Evolutionary conservation across 2,888 invertebrate genomes (phyloP).

Genomic region (Hipparchia sbordonii): DNA sequence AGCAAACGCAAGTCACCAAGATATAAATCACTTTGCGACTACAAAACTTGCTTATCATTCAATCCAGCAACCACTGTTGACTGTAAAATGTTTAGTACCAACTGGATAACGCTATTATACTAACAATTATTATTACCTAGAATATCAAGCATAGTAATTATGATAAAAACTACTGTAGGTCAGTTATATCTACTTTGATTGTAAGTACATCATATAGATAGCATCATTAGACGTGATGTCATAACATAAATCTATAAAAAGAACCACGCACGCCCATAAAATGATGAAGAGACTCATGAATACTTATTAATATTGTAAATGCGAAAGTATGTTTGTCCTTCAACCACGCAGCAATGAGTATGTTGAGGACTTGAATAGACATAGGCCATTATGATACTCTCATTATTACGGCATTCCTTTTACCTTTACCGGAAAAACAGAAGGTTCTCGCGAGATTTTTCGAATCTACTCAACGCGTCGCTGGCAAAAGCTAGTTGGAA

Average conservation of each 20-base stretch:
- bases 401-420: too few species aligned
- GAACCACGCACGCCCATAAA: background rate
- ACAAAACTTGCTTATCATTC: constrained; percentile 6
- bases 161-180: constrained; percentile 4
- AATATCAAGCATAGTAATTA: too few species aligned
- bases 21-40: constrained; percentile 3
- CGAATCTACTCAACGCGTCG: too few species aligned
- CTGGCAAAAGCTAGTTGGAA: too few species aligned
- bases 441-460: too few species aligned
- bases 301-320: background rate
- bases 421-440: too few species aligned
- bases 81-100: background rate
- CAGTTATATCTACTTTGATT: background rate
- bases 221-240: constrained; percentile 3
- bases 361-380: too few species aligned
- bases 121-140: background rate
- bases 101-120: background rate
- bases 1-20: constrained; percentile 7
- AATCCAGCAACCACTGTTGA: background rate
- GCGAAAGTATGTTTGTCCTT: background rate
- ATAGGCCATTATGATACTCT: too few species aligned
- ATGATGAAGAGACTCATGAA: background rate
- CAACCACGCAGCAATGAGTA: too few species aligned
- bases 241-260: background rate
- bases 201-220: background rate